Base-by-base conservation (phyloP, 1,140 invertebrate genomes). In the Ericerus pela region DNA sequence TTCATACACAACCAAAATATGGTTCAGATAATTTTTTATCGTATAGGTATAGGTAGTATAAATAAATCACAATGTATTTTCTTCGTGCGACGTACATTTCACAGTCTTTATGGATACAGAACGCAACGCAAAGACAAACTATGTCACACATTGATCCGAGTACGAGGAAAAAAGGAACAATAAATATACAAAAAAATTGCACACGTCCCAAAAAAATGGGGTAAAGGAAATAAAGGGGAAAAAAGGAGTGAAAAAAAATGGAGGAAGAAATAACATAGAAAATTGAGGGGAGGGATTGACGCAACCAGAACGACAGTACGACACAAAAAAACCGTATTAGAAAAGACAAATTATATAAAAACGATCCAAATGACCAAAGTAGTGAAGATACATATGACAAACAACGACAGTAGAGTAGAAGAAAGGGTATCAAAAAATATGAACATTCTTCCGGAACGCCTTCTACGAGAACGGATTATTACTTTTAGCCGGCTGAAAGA, bases 391-490 rank as follows among this genome's bases (percentile, higher is more conserved):
- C n/a, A n/a, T n/a, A n/a, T n/a, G n/a, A 47, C 14, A 47, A 4
- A 47, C 22, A 22, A 47, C 8, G 12, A 22, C 10, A 24, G 4
- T 8, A 47, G 4, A 4, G 20, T 20, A 8, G 14, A 47, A 22
- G n/a, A 41, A 41, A 4, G n/a, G n/a, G n/a, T n/a, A 8, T 16
- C 5, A 41, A 41, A 4, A 16, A 10, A 47, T 47, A 47, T 16
- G 26, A 22, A 47, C 4, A 14, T 10, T 22, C n/a, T n/a, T n/a
- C n/a, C n/a, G n/a, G 4, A 22, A 10, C 26, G 26, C 18, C 11
- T 18, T 16, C 20, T 38, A 47, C 8, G 26, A 47, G 26, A 47
- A 47, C 14, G 41, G 41, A 47, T 47, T 47, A 47, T 47, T 47
- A 16, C 20, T 47, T 47, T 47, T 47, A 47, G 11, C 26, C 4